These are phyloP conservation scores for Nasonovia ribisnigri DNA, from an alignment of 2,888 invertebrate genomes.

Conservation along the genomic window DNA sequence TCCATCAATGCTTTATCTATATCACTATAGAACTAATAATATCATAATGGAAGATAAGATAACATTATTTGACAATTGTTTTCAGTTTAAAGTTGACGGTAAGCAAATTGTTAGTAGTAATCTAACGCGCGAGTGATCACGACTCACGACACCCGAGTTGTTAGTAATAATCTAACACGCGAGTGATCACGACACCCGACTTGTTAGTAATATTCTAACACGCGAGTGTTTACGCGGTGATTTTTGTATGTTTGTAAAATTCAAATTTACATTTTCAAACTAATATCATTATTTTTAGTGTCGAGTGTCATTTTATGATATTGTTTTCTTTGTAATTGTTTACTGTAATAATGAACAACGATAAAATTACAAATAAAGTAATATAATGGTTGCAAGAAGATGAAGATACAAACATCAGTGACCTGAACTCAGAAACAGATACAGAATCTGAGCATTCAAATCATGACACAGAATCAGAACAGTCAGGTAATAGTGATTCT, in stretches of 20 bases:
- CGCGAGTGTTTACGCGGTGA: background rate
- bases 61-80: constrained; percentile 5
- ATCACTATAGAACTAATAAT: constrained; percentile 13
- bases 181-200: background rate
- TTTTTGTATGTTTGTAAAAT: constrained; percentile 14
- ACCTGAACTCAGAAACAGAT: constrained; percentile 3
- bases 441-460: constrained; percentile 31
- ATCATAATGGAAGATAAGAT: constrained; percentile 17
- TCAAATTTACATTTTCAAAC: constrained; percentile 27
- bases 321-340: constrained; percentile 29
- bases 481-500: constrained; percentile 32
- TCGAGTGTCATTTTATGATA: constrained; percentile 2
- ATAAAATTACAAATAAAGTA: constrained; percentile 28
- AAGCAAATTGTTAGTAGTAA: constrained; percentile 25
- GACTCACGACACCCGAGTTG: background rate
- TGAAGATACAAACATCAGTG: constrained; percentile 22
- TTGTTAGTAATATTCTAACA: constrained; percentile 36
- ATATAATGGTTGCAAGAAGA: constrained; percentile 38
- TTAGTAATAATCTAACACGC: constrained; percentile 32
- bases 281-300: constrained; percentile 28
- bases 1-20: constrained; percentile 24
- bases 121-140: constrained; percentile 34
- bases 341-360: constrained; percentile 24
- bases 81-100: constrained; percentile 29
- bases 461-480: constrained; percentile 37